These are phyloP conservation scores for Perca schrenkii DNA, from an alignment of 2,113 vertebrate genomes.

Conservation along the genomic window DNA sequence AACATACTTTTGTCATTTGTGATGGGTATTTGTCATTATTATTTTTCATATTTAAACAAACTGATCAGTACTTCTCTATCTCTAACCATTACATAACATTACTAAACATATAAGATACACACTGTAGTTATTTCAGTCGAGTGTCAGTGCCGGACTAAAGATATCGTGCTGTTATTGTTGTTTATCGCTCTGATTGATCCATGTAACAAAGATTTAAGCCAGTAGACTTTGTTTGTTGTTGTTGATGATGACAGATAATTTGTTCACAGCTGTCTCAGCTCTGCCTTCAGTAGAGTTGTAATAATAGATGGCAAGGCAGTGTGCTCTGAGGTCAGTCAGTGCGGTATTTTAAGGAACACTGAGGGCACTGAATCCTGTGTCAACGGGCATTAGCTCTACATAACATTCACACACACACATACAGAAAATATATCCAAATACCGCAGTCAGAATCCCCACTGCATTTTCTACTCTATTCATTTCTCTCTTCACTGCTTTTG, in stretches of 20 bases:
- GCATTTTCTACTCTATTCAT: not conserved
- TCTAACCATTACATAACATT: not conserved
- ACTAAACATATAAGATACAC: not conserved
- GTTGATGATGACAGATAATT: not conserved
- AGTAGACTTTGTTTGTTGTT: not conserved
- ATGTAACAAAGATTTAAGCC: not conserved
- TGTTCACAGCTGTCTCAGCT: not conserved
- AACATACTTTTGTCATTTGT: not conserved
- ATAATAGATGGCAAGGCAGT: not conserved
- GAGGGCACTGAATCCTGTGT: slow-evolving; percentile 17
- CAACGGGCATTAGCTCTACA: slow-evolving; percentile 10
- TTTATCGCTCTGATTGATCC: too few species aligned
- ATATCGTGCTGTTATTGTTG: not conserved
- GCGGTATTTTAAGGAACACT: slow-evolving; percentile 35
- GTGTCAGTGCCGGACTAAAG: not conserved
- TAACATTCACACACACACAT: not conserved
- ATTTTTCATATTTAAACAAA: too few species aligned
- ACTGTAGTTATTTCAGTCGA: not conserved
- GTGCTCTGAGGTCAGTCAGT: slow-evolving; percentile 23
- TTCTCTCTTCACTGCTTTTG: not conserved
- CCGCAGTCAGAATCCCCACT: not conserved
- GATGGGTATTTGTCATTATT: too few species aligned
- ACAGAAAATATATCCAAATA: slow-evolving; percentile 17
- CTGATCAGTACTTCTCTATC: not conserved
- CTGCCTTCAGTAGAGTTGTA: not conserved